phyloP scores from a whole-genome alignment of 2,888 invertebrate species.

The Nomada fucata region DNA sequence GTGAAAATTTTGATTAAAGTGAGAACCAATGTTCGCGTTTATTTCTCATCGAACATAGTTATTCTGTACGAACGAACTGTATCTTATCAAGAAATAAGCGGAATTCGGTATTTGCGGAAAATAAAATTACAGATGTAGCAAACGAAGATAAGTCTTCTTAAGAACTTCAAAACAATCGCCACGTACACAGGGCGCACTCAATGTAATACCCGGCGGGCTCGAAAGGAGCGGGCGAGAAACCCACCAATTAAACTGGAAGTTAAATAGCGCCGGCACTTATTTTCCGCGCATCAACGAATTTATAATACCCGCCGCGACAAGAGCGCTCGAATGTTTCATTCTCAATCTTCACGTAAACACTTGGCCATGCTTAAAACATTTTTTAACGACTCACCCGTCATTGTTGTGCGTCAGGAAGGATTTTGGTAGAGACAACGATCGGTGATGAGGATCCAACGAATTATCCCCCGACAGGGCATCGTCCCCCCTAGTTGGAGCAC shows the following conservation, averaged over 20 bases:
- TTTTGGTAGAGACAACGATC: constrained; percentile 85
- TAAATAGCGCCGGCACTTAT: constrained; percentile 21
- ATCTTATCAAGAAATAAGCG: constrained; percentile 9
- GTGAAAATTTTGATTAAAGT: neutral
- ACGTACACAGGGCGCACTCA: constrained; percentile 20
- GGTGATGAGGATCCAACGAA: constrained; percentile 82
- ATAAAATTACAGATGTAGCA: neutral
- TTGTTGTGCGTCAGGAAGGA: constrained; percentile 84
- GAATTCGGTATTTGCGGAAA: constrained; percentile 4
- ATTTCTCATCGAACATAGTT: neutral
- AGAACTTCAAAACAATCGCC: neutral
- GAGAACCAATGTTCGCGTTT: neutral
- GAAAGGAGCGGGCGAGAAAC: constrained; percentile 35
- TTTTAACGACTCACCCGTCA: constrained; percentile 74
- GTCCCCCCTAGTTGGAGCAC: constrained; percentile 84
- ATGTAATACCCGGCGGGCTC: constrained; percentile 30
- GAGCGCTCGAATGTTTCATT: too few species aligned
- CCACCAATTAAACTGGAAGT: constrained; percentile 38
- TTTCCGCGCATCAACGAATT: neutral
- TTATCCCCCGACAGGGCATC: constrained; percentile 71
- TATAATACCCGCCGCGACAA: neutral
- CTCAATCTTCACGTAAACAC: neutral
- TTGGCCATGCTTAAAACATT: neutral
- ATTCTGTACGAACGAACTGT: too few species aligned
- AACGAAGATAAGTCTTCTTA: constrained; percentile 2